Evolutionary conservation across 2,797 vertebrate genomes (phyloP).

Genomic region (Antrozous pallidus): DNA sequence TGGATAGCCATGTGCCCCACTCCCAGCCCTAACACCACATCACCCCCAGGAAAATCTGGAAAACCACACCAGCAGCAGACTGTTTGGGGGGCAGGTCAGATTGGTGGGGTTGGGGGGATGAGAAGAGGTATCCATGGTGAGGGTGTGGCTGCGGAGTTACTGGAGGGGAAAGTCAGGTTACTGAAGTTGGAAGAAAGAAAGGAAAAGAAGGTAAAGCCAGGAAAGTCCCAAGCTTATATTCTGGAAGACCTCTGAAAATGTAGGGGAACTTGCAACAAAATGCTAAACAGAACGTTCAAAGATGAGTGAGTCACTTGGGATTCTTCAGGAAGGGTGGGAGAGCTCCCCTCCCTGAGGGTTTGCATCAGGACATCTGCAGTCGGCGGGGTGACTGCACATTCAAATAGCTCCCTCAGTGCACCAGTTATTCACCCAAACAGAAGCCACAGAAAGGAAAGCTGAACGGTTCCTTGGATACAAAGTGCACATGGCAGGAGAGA

Average conservation of each 20-base stretch:
- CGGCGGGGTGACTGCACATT: fast-evolving
- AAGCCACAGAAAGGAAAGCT: not conserved
- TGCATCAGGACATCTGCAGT: not conserved
- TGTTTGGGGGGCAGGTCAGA: not conserved
- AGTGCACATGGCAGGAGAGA: not conserved
- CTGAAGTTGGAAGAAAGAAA: not conserved
- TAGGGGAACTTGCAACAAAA: not conserved
- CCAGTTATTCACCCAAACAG: not conserved
- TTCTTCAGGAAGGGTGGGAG: not conserved
- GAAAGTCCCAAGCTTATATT: not conserved
- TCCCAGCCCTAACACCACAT: not conserved
- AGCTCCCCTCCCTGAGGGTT: not conserved
- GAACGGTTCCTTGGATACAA: not conserved
- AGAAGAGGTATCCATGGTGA: not conserved
- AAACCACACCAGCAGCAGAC: not conserved
- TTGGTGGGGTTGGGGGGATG: too few relatives aligned
- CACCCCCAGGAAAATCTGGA: not conserved
- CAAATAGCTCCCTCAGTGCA: not conserved
- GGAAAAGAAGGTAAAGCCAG: not conserved
- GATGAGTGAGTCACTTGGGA: not conserved
- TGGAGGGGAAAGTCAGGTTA: not conserved
- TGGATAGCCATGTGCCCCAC: not conserved
- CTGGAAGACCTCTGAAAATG: not conserved
- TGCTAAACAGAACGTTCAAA: not conserved
- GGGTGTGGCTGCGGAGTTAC: not conserved